Evolutionary conservation across 2,113 vertebrate species (phyloP).

Genomic region (Holacanthus passer): DNA sequence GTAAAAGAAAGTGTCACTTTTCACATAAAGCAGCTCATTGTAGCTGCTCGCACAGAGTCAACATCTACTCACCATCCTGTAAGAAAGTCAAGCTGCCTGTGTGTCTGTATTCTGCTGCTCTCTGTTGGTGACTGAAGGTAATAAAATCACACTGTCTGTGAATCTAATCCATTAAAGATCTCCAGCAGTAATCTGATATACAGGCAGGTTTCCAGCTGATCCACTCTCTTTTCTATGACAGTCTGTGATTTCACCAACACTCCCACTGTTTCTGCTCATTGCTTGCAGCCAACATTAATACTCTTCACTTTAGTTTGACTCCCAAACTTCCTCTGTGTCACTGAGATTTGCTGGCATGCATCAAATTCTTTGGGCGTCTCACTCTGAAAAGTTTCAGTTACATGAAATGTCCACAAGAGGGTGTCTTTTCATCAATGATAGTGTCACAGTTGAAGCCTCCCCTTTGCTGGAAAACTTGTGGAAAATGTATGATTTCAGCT

Average conservation of each 20-base stretch:
- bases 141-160: background rate
- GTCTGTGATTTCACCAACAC: background rate
- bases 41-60: background rate
- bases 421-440: conserved; percentile 48
- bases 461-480: background rate
- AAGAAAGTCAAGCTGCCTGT: background rate
- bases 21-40: background rate
- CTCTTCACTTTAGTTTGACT: conserved; percentile 10
- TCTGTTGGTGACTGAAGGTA: conserved; percentile 65
- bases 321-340: conserved; percentile 2
- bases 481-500: background rate
- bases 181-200: background rate
- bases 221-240: background rate
- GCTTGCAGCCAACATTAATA: background rate
- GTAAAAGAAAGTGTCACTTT: background rate
- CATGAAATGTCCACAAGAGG: conserved; percentile 57
- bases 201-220: conserved; percentile 1
- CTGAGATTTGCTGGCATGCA: background rate
- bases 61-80: background rate
- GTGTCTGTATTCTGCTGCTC: conserved; percentile 62
- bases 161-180: conserved; percentile 12
- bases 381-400: conserved; percentile 16
- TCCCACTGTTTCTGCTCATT: background rate
- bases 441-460: background rate
- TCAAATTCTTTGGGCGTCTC: background rate